Evolutionary conservation across 35 echinoderm and acorn worm species (phyloP).

Genomic region (Strongylocentrotus purpuratus): DNA sequence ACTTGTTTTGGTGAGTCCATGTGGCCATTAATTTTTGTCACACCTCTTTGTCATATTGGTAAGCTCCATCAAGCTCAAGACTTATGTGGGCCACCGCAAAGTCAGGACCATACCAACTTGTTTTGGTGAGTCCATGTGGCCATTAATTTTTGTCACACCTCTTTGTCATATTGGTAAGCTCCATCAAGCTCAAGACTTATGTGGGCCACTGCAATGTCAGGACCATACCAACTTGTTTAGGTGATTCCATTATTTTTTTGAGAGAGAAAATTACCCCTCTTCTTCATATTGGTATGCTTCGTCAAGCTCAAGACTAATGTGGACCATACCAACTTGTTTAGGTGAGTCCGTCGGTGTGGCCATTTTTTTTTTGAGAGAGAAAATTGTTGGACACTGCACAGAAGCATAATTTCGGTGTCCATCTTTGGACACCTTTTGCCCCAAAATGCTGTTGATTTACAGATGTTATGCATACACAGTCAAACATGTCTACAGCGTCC

Average conservation of each 20-base stretch:
- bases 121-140: slow-evolving; percentile 45
- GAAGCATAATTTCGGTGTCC: background rate
- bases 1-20: slow-evolving; percentile 65
- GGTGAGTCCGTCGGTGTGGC: too few species aligned
- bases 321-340: slow-evolving; percentile 93
- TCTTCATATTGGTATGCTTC: slow-evolving; percentile 85
- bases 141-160: slow-evolving; percentile 55
- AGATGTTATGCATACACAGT: too few species aligned
- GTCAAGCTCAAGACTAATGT: slow-evolving; percentile 79
- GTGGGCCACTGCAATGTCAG: background rate
- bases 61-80: slow-evolving; percentile 84
- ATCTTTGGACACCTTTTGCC: too few species aligned
- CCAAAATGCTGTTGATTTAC: too few species aligned
- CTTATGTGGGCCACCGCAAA: slow-evolving; percentile 23
- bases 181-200: slow-evolving; percentile 79
- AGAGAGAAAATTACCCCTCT: slow-evolving; percentile 85
- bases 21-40: background rate
- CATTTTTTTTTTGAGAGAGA: background rate
- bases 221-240: slow-evolving; percentile 93
- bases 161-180: slow-evolving; percentile 85
- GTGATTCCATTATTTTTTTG: background rate
- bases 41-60: slow-evolving; percentile 89
- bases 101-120: slow-evolving; percentile 87
- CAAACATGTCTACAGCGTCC: too few species aligned
- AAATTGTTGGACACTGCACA: background rate